Base-by-base conservation (phyloP, 2,888 invertebrate species). In the Listrodromus nycthemerus region DNA sequence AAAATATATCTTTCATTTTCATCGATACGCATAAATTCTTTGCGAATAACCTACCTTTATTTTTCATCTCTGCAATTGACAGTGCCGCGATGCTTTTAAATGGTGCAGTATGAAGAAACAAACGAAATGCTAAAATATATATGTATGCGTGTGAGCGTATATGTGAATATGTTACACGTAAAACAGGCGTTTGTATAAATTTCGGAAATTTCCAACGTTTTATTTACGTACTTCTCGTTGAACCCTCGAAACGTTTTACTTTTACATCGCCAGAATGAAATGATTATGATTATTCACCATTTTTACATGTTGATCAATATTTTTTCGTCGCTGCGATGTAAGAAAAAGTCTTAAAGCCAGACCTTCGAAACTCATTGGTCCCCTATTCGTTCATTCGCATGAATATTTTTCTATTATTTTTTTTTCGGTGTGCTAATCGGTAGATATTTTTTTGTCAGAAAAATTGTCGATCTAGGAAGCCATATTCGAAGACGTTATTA, bases 311-410 rank as follows among this genome's bases (percentile, higher is more conserved):
- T 65, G 30, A 45, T 52, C 37, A 48, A 16, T 67, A 67, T 67
- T 33, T 67, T 21, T 37, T 24, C 16, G 24, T 74, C 63, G 63
- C 69, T 24, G 61, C 69, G 58, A 69, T 19, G 58, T 77, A 66
- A 66, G 66, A 79, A 71, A 79, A 73, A 41, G 45, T 66, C 55
- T 79, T 73, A 55, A 73, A 73, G 61, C 77, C 71, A 71, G 70
- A 50, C 74, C 74, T 80, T 80, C 67, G 67, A 61, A 74, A 73
- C 79, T 79, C 79, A 52, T 79, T 79, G 79, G 79, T 79, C 79
- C 79, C 79, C 79, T 50, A 71, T 78, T 78, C 78, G 63, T 70
- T 78, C 58, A 71, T 70, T 78, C 70, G 70, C 70, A 48, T 69
- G 33, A 63, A n/a, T 41, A 37, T 69, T 67, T 55, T 30, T 33